Base-by-base conservation (phyloP, 2,113 vertebrate species). In the Dromiciops gliroides region DNA sequence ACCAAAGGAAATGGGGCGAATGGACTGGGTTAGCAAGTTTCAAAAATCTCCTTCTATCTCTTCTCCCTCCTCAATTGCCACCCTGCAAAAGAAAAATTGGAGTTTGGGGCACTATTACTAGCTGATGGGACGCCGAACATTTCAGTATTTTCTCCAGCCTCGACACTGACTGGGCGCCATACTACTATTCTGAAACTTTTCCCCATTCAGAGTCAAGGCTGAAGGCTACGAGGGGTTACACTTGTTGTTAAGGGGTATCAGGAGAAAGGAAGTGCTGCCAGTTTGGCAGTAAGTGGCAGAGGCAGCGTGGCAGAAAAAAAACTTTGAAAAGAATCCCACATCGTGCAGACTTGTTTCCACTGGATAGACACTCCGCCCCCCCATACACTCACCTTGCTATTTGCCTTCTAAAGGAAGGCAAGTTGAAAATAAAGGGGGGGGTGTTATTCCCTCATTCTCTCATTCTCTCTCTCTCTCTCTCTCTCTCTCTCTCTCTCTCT, bases 351-450 rank as follows among this genome's bases (percentile, higher is more conserved):
- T 47, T 0, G 22, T 8, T 8, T 25, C 49, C 28, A 37, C 49
- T 1, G 37, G 67, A 19, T 11, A 67, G 25, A 90, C 56, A 67
- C 48, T 22, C 50, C 37, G 28, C n/a, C n/a, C n/a, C n/a, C n/a
- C n/a, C n/a, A n/a, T n/a, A n/a, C n/a, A n/a, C n/a, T 6, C 90
- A 7, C 1, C 0, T 24, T 23, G 28, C 56, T 0, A 67, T 37
- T 37, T 67, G 22, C 12, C 89, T 92, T 53, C n/a, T 92, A 47
- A 95, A 83, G 94, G 67, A 83, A 83, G 91, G 44, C 2, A 11
- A 28, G 53, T 25, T 3, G 22, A 51, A 51, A 51, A 23, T 23
- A 51, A 28, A 28, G 53, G 9, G 8, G 8, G 53, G 24, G 25
- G 24, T 56, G 53, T 10, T 24, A 28, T 9, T 31, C 28, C 14